phyloP scores from a whole-genome alignment of 2,888 invertebrate genomes.

The Cheilosia urbana region DNA sequence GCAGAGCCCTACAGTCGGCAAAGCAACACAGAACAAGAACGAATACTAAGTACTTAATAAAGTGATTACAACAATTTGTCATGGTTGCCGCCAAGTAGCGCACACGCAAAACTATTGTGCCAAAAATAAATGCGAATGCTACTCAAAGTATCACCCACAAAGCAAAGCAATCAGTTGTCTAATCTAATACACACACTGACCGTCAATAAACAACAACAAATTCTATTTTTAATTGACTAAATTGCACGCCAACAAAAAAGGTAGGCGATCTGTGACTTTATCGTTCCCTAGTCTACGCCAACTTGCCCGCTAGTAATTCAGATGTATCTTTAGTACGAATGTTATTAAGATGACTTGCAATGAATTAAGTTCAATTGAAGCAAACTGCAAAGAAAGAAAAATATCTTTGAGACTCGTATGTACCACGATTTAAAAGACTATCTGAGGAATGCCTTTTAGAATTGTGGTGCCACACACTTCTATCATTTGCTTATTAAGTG shows the following conservation, averaged over 20 bases:
- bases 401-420: conserved; percentile 18
- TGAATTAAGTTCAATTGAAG: conserved; percentile 69
- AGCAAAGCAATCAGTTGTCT: conserved; percentile 41
- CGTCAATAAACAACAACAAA: conserved; percentile 25
- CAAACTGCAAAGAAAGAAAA: conserved; percentile 39
- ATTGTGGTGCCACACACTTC: conserved; percentile 15
- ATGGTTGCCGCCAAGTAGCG: conserved; percentile 41
- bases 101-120: conserved; percentile 56
- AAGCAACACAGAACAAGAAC: background rate
- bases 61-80: conserved; percentile 58
- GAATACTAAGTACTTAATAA: conserved; percentile 28
- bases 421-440: conserved; percentile 10
- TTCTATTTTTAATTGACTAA: conserved; percentile 64
- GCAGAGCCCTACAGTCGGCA: conserved; percentile 3
- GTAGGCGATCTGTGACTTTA: conserved; percentile 17
- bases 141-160: conserved; percentile 32
- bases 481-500: conserved; percentile 30
- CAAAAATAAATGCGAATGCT: conserved; percentile 50
- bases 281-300: conserved; percentile 14
- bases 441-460: conserved; percentile 33
- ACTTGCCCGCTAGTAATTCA: conserved; percentile 20
- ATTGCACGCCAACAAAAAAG: conserved; percentile 29
- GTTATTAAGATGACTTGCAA: conserved; percentile 34
- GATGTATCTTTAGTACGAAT: conserved; percentile 14
- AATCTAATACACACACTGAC: conserved; percentile 39